phyloP scores from a whole-genome alignment of 2,888 invertebrate species.

The Torymus auratus region DNA sequence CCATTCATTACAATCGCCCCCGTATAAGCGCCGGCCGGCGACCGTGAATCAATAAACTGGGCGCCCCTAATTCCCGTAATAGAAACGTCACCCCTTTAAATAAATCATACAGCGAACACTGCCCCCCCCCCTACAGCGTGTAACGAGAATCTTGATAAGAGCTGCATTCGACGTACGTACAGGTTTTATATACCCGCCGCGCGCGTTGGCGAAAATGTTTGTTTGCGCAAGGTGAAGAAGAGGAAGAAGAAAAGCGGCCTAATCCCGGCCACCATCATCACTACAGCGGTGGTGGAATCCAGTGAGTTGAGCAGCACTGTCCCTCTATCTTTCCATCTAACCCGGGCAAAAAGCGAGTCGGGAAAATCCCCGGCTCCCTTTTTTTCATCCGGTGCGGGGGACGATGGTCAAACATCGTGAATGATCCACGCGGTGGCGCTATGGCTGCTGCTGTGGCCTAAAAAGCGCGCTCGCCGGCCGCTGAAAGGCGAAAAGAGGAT shows the following conservation, averaged over 20 bases:
- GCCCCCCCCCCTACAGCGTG: neutral
- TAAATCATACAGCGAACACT: slow-evolving; percentile 47
- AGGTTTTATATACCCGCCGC: too few relatives aligned
- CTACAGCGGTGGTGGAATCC: too few relatives aligned
- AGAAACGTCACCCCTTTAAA: slow-evolving; percentile 48
- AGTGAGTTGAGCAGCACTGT: too few relatives aligned
- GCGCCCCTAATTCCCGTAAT: slow-evolving; percentile 45
- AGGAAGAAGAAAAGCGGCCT: neutral
- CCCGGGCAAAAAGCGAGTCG: too few relatives aligned
- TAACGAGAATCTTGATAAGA: slow-evolving; percentile 52
- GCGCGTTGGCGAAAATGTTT: slow-evolving; percentile 34
- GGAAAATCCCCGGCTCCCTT: slow-evolving; percentile 30
- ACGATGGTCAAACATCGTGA: slow-evolving; percentile 59
- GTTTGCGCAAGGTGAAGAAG: slow-evolving; percentile 18
- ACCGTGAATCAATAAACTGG: slow-evolving; percentile 27
- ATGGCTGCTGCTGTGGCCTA: neutral
- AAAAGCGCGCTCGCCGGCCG: slow-evolving; percentile 4
- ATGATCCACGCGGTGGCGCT: slow-evolving; percentile 29
- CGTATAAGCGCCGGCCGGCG: too few relatives aligned
- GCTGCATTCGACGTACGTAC: too few relatives aligned
- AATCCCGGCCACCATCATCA: too few relatives aligned
- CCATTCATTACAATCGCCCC: too few relatives aligned
- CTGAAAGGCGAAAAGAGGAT: neutral
- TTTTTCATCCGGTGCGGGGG: neutral
- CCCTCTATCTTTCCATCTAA: too few relatives aligned